Evolutionary conservation across 53 echinoderm and acorn worm species (phyloP).

Genomic region (Antedon mediterranea): DNA sequence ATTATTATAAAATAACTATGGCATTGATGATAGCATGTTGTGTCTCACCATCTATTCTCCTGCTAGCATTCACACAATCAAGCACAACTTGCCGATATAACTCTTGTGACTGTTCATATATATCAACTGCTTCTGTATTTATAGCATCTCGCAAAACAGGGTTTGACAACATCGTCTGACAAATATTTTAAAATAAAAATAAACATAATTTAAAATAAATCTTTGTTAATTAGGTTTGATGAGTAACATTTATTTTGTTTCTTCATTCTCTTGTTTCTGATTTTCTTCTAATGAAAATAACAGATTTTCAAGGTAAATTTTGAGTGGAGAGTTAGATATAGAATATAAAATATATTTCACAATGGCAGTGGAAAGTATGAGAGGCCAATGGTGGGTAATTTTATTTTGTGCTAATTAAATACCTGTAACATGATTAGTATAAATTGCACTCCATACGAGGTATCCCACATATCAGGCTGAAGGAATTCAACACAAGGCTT

Average conservation of each 20-base stretch:
- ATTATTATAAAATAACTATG: not conserved
- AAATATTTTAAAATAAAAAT: not conserved
- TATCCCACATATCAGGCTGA: conserved; percentile 53
- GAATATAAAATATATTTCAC: too few relatives aligned
- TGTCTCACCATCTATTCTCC: conserved; percentile 47
- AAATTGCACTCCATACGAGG: conserved; percentile 51
- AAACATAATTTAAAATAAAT: too few relatives aligned
- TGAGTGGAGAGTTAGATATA: too few relatives aligned
- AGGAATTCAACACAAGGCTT: conserved; percentile 78
- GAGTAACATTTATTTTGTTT: too few relatives aligned
- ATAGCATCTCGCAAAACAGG: conserved; percentile 55
- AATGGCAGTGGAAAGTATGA: too few relatives aligned
- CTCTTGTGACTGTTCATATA: conserved; percentile 37
- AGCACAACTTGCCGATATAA: conserved; percentile 64
- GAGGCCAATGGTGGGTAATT: too few relatives aligned
- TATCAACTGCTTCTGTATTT: conserved; percentile 56
- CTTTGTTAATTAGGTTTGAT: too few relatives aligned
- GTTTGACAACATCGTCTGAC: conserved; percentile 48
- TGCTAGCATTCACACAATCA: conserved; percentile 84
- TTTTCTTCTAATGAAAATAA: too few relatives aligned
- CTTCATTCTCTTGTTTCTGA: too few relatives aligned
- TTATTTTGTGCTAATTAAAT: not conserved
- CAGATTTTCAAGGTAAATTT: too few relatives aligned
- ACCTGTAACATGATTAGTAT: conserved; percentile 74
- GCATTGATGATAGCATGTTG: not conserved